Base-by-base conservation (phyloP, 2,113 vertebrate genomes). In the Lucifuga dentata region DNA sequence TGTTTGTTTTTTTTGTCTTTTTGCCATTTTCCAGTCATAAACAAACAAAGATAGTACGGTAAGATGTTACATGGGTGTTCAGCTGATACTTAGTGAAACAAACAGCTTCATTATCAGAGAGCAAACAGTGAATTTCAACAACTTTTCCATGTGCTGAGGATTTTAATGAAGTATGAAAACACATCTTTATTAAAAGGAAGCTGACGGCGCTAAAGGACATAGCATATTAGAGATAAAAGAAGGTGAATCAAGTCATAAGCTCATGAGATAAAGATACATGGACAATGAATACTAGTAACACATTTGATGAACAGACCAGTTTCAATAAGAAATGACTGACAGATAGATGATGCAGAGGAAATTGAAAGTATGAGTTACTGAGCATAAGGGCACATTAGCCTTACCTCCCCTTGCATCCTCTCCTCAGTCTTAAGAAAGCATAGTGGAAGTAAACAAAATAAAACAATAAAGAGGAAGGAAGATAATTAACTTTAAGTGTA, bases 341-440 rank as follows among this genome's bases (percentile, higher is more conserved):
- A 74, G 59, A 84, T 33, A 74, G 45, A 51, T 20, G 19, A 71
- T 1, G 43, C 40, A 63, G 36, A 56, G 7, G 12, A 78, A 50
- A 65, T 12, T 15, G 35, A 72, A 49, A 33, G 48, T 53, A 49
- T 60, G 48, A 56, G 43, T 19, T 46, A 23, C 52, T 63, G 52
- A 69, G 8, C 16, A n/a, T 11, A 23, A 10, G 5, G 48, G 38
- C 61, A 72, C 45, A 39, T 44, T 36, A 56, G 61, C 76, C 91
- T 94, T 95, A 99, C 98, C 97, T 99, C 98, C 8, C 96, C 97
- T 79, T 98, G 97, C 92, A 98, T 96, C 94, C 96, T 96, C 85
- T 99, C 98, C 94, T 99, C 98, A 91, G 95, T 96, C 98, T 99
- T 91, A 65, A 48, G 85, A 85, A 78, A 86, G 92, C 90, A 91